Evolutionary conservation across 2,888 invertebrate species (phyloP).

Genomic region (Gymnocheta viridis): DNA sequence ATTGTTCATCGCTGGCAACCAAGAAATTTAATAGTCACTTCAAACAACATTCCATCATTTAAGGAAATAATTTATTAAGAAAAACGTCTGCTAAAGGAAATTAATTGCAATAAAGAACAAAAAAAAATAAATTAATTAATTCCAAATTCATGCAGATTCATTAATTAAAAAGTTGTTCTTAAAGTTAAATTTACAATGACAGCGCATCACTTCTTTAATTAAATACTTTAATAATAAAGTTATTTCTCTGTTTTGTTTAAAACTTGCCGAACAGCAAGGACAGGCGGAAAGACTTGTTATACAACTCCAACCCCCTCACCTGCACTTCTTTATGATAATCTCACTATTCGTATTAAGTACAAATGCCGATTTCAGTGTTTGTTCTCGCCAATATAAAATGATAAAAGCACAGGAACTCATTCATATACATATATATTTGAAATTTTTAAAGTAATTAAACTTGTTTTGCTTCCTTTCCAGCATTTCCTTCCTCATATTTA

Average conservation of each 20-base stretch:
- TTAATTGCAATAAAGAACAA: conserved; percentile 1
- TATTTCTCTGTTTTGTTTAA: neutral
- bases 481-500: neutral
- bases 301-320: neutral
- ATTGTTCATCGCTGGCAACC: neutral
- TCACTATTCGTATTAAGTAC: neutral
- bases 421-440: too few species aligned
- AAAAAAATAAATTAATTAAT: conserved; percentile 8
- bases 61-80: conserved; percentile 29
- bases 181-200: conserved; percentile 9
- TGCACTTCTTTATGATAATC: neutral
- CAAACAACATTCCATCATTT: neutral
- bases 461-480: neutral
- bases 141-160: conserved; percentile 43
- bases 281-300: neutral
- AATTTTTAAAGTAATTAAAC: too few species aligned
- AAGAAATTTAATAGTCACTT: neutral
- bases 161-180: conserved; percentile 33
- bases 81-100: conserved; percentile 22
- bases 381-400: conserved; percentile 12
- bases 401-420: neutral
- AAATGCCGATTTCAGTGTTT: conserved; percentile 10
- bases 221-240: neutral
- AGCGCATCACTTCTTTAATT: neutral
- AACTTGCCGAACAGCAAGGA: neutral